Evolutionary conservation across 2,113 vertebrate genomes (phyloP).

Genomic region (Felis catus): F.catus_Fca126_mat1.0 CM031416.1:6628001-6628500

Average conservation of each 20-base stretch:
- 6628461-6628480: neutral
- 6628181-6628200: too few species aligned
- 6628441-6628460: neutral
- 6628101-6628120: neutral
- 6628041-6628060: neutral
- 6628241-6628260: too few species aligned
- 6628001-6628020: neutral
- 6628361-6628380: neutral
- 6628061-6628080: neutral
- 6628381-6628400: neutral
- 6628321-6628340: neutral
- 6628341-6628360: neutral
- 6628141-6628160: neutral
- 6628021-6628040: neutral
- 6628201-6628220: too few species aligned
- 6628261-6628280: neutral
- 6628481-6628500: neutral
- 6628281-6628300: neutral
- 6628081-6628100: neutral
- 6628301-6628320: neutral
- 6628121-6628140: neutral
- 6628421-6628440: neutral
- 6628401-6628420: neutral
- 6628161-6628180: too few species aligned
- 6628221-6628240: too few species aligned